Evolutionary conservation across 2,113 vertebrate genomes (phyloP).

Genomic region (Alouatta palliata): DNA sequence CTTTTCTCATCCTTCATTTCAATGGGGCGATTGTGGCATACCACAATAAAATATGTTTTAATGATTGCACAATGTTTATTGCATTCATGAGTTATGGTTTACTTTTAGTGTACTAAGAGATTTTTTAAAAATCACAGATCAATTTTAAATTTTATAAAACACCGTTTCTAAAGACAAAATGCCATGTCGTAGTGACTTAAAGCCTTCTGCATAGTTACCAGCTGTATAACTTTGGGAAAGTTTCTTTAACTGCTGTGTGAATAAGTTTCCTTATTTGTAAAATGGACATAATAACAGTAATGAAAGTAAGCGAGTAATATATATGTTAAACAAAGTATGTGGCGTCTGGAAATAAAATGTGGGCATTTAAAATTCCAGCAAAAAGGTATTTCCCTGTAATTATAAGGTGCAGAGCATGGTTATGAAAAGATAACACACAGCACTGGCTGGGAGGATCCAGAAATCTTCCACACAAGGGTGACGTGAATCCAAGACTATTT

Average conservation of each 20-base stretch:
- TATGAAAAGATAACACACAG: rapidly evolving
- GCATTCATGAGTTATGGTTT: background rate
- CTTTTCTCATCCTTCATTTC: background rate
- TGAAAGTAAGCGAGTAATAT: background rate
- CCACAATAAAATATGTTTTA: background rate
- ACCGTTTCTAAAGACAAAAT: background rate
- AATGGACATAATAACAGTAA: background rate
- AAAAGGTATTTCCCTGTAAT: background rate
- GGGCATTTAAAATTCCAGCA: background rate
- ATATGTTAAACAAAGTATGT: background rate
- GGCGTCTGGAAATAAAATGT: background rate
- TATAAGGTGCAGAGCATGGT: rapidly evolving
- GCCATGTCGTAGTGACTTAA: background rate
- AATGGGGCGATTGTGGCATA: background rate
- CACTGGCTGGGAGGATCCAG: background rate
- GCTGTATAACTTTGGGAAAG: background rate
- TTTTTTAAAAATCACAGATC: background rate
- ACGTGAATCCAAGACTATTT: background rate
- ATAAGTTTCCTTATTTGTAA: background rate
- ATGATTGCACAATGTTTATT: background rate
- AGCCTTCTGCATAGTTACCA: background rate
- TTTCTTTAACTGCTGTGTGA: background rate
- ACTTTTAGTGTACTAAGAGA: background rate
- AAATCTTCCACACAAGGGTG: background rate
- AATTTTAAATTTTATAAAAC: background rate